These are phyloP conservation scores for Drosophila tani DNA, from an alignment of 1,140 invertebrate genomes.

Conservation along the genomic window DNA sequence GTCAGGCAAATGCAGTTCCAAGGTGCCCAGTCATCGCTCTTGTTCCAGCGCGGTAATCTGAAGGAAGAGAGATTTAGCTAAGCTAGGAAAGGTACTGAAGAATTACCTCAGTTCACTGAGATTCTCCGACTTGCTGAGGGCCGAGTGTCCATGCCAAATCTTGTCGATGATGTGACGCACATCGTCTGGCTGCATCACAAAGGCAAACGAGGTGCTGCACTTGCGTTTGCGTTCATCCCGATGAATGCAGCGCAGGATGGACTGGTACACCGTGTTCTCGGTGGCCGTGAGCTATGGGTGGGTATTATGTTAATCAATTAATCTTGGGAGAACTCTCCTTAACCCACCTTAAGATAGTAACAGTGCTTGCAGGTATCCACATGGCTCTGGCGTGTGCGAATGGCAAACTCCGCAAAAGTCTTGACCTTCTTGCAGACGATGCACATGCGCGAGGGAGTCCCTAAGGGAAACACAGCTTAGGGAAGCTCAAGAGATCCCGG, in stretches of 20 bases:
- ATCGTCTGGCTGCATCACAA: slow-evolving; percentile 86
- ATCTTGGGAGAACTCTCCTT: too few relatives aligned
- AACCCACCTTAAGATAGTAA: slow-evolving; percentile 73
- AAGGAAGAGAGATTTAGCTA: neutral
- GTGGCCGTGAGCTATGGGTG: slow-evolving; percentile 59
- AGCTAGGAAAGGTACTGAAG: neutral
- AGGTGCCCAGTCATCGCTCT: slow-evolving; percentile 87
- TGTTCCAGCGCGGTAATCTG: slow-evolving; percentile 86
- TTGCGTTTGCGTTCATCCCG: slow-evolving; percentile 86
- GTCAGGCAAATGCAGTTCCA: slow-evolving; percentile 90
- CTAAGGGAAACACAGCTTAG: slow-evolving; percentile 3
- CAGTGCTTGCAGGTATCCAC: slow-evolving; percentile 83
- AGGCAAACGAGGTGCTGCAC: slow-evolving; percentile 86
- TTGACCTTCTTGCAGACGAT: slow-evolving; percentile 80
- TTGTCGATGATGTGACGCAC: slow-evolving; percentile 87
- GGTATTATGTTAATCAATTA: neutral
- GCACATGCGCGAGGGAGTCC: slow-evolving; percentile 74
- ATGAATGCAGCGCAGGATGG: slow-evolving; percentile 86
- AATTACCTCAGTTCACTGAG: slow-evolving; percentile 85
- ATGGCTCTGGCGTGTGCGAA: slow-evolving; percentile 75
- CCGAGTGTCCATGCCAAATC: slow-evolving; percentile 88
- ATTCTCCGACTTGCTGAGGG: slow-evolving; percentile 86
- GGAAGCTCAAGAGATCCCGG: neutral
- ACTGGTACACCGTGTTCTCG: slow-evolving; percentile 84
- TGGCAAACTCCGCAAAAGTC: slow-evolving; percentile 64